phyloP scores from a whole-genome alignment of 2,113 vertebrate genomes.

The Rutilus rutilus region DNA sequence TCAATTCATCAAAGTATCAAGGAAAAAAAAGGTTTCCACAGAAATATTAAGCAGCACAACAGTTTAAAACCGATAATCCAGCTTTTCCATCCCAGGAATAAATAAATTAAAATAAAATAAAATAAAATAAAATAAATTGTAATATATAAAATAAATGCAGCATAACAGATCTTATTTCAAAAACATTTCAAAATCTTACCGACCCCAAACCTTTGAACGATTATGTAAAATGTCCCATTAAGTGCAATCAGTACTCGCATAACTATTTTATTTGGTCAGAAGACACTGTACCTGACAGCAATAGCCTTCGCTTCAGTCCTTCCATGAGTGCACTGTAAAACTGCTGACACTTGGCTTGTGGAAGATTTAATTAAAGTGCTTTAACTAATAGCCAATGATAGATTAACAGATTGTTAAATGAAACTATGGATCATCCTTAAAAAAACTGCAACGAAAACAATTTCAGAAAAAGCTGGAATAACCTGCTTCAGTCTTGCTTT shows the following conservation, averaged over 20 bases:
- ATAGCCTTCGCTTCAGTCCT: neutral
- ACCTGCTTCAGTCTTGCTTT: neutral
- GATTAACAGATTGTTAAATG: neutral
- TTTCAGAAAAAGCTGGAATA: neutral
- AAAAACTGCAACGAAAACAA: neutral
- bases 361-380: slow-evolving; percentile 18
- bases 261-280: neutral
- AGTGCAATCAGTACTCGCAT: neutral
- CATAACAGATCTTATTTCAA: neutral
- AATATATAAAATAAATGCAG: neutral
- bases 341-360: neutral
- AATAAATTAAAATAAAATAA: neutral
- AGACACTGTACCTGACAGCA: neutral
- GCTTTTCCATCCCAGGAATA: neutral
- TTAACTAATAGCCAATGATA: slow-evolving; percentile 29
- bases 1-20: neutral
- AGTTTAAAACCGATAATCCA: neutral
- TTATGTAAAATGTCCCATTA: neutral
- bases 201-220: neutral
- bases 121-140: neutral
- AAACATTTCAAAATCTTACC: neutral
- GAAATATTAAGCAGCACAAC: neutral
- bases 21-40: neutral
- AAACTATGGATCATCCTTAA: neutral
- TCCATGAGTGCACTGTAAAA: neutral